Conservation (phyloP, 1,140 invertebrate genomes). For the Neodiprion virginianus region DNA sequence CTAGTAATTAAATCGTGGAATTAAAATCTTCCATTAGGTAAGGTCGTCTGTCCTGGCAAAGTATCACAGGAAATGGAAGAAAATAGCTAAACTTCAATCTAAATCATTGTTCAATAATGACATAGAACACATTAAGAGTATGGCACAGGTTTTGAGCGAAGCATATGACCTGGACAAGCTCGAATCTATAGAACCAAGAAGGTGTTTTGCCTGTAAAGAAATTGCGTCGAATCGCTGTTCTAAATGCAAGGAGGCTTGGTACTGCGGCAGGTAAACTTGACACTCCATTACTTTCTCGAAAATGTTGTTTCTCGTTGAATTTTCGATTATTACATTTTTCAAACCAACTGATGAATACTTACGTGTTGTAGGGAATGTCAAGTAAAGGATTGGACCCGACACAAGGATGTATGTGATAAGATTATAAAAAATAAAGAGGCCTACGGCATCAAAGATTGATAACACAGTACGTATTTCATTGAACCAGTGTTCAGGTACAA, state of each 20-base stretch:
- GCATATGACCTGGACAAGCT: constrained; percentile 61
- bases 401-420: constrained; percentile 50
- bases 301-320: no score
- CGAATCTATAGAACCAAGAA: constrained; percentile 46
- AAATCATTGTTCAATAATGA: constrained; percentile 61
- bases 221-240: constrained; percentile 59
- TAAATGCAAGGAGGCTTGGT: constrained; percentile 60
- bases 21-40: constrained; percentile 49
- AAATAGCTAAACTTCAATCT: constrained; percentile 65
- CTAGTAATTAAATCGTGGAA: not conserved
- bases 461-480: not conserved
- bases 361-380: constrained; percentile 56
- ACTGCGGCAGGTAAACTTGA: constrained; percentile 59
- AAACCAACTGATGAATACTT: no score
- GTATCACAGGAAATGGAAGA: constrained; percentile 63
- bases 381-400: constrained; percentile 57
- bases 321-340: no score
- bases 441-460: not conserved
- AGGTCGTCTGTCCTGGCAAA: constrained; percentile 57
- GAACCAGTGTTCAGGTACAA: no score
- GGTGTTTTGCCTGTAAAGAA: constrained; percentile 56
- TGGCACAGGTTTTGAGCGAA: constrained; percentile 59
- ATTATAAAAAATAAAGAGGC: constrained; percentile 34
- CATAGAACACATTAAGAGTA: constrained; percentile 57
- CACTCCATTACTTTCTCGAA: no score